Evolutionary conservation across 1,140 invertebrate genomes (phyloP).

Genomic region (Aphelinus certus): DNA sequence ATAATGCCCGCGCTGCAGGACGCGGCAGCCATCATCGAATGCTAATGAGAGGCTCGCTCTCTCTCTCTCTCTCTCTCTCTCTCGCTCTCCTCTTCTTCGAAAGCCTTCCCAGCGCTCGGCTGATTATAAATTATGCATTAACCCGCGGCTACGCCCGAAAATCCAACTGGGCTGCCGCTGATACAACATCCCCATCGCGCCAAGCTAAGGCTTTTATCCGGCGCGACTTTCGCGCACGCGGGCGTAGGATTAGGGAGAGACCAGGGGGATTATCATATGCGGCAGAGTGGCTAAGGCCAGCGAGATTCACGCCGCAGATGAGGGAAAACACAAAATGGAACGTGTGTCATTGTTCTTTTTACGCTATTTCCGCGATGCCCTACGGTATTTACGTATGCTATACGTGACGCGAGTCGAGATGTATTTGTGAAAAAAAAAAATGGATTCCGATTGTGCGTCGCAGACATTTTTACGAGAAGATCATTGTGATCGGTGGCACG

Average conservation of each 20-base stretch:
- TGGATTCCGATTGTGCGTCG: background rate
- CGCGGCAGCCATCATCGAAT: slow-evolving; percentile 66
- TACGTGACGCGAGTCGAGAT: slow-evolving; percentile 21
- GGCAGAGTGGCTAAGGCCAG: background rate
- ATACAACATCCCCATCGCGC: slow-evolving; percentile 26
- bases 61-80: background rate
- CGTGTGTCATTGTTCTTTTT: slow-evolving; percentile 19
- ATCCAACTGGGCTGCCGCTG: slow-evolving; percentile 48
- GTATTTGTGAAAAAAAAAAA: background rate
- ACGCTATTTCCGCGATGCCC: slow-evolving; percentile 12
- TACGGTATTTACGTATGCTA: background rate
- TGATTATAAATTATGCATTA: slow-evolving; percentile 69
- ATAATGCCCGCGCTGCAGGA: slow-evolving; percentile 62
- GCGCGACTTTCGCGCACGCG: slow-evolving; percentile 10
- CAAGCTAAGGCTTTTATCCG: too few species aligned
- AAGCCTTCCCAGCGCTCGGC: slow-evolving; percentile 40
- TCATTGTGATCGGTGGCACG: too few species aligned
- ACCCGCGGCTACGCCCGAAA: slow-evolving; percentile 57
- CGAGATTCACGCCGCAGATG: background rate
- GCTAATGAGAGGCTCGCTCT: slow-evolving; percentile 63
- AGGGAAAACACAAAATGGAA: slow-evolving; percentile 15
- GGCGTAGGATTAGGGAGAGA: slow-evolving; percentile 12
- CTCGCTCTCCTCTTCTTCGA: background rate
- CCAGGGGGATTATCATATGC: background rate
- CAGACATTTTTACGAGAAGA: too few species aligned